Percentiles rank a stretch among this genome's conserved stretches.
Conservation (phyloP, 2,113 vertebrate species). For the Oostethus manadensis region DNA sequence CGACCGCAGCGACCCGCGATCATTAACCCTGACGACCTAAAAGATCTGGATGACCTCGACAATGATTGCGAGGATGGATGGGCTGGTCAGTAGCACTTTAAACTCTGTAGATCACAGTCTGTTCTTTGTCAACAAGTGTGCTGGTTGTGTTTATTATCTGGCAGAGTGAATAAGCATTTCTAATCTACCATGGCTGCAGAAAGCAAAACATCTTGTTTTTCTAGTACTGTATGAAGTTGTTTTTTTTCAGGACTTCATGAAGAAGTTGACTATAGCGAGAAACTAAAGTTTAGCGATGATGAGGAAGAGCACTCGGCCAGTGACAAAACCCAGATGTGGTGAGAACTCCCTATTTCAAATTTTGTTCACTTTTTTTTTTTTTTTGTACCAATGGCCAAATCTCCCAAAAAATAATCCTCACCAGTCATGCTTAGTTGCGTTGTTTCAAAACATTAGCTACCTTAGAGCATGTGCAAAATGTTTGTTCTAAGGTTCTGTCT, state of each 20-base stretch:
- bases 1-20: slow-evolving; percentile 84
- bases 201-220: too few relatives aligned
- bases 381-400: not conserved
- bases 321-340: slow-evolving; percentile 86
- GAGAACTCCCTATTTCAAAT: slow-evolving; percentile 28
- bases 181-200: too few relatives aligned
- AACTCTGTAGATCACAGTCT: too few relatives aligned
- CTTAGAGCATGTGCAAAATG: too few relatives aligned
- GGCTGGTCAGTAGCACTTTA: slow-evolving; percentile 78
- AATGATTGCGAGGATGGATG: slow-evolving; percentile 93
- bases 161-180: too few relatives aligned
- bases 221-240: not conserved
- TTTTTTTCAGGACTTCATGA: slow-evolving; percentile 84
- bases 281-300: slow-evolving; percentile 95
- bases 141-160: too few relatives aligned
- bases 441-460: not conserved
- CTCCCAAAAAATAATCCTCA: not conserved
- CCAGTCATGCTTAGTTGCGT: not conserved
- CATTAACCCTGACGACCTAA: slow-evolving; percentile 93
- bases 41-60: slow-evolving; percentile 93
- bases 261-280: slow-evolving; percentile 97
- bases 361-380: not conserved
- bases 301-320: slow-evolving; percentile 80
- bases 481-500: not conserved
- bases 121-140: too few relatives aligned